These are phyloP conservation scores for Eucera pruinosa DNA, from an alignment of 2,888 invertebrate genomes.

Conservation along the genomic window DNA sequence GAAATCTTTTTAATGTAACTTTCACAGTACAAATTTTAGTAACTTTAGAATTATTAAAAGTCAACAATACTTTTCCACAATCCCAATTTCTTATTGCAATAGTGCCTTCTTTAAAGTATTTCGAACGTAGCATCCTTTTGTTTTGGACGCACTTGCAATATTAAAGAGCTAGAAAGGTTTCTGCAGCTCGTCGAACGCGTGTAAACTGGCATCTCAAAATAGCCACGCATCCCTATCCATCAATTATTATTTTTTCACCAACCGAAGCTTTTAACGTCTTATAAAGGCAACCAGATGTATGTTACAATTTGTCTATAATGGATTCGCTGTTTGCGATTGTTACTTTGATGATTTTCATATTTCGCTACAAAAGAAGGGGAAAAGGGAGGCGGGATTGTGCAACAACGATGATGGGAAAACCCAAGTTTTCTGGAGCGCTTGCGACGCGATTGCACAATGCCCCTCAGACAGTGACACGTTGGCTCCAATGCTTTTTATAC, in stretches of 20 bases:
- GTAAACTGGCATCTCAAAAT: conserved; percentile 25
- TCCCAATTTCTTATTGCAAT: no score
- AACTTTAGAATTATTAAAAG: no score
- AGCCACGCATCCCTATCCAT: conserved; percentile 29
- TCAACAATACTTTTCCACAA: no score
- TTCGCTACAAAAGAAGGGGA: not conserved
- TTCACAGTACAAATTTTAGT: no score
- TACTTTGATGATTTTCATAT: no score
- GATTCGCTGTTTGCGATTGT: no score
- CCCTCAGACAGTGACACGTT: conserved; percentile 68
- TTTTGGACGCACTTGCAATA: not conserved
- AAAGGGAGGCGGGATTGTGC: conserved; percentile 42
- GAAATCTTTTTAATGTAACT: no score
- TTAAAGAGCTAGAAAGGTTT: conserved; percentile 7
- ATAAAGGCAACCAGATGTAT: conserved; percentile 1
- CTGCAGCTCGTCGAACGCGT: not conserved
- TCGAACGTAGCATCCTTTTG: not conserved
- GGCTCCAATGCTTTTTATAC: conserved; percentile 61
- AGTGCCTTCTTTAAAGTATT: no score
- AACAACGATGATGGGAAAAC: conserved; percentile 61
- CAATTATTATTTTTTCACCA: conserved; percentile 23
- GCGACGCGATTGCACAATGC: conserved; percentile 63
- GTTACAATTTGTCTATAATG: conserved; percentile 3
- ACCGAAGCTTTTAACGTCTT: conserved; percentile 1
- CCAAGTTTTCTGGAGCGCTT: conserved; percentile 61